These are phyloP conservation scores for Alcis repandata DNA, from an alignment of 2,888 invertebrate genomes.

Conservation along the genomic window DNA sequence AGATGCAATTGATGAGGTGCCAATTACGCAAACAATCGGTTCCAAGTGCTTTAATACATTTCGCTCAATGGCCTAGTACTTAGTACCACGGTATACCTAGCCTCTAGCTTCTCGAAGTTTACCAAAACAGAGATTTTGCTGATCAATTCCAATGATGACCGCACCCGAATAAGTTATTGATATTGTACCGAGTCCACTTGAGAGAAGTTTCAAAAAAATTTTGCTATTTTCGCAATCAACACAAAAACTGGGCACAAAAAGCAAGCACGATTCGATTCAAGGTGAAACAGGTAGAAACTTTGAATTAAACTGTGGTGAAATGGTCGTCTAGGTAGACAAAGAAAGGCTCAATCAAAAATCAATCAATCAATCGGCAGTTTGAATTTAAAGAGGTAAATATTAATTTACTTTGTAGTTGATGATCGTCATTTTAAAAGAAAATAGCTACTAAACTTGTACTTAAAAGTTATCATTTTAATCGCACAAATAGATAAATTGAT, in stretches of 20 bases:
- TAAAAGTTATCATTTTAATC: too few relatives aligned
- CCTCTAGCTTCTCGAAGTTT: too few relatives aligned
- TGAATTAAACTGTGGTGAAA: not conserved
- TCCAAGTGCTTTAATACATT: too few relatives aligned
- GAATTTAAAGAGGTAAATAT: not conserved
- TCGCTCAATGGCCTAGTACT: too few relatives aligned
- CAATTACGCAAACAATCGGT: too few relatives aligned
- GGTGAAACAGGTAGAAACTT: slow-evolving; percentile 3
- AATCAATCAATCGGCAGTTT: not conserved
- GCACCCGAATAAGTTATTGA: not conserved
- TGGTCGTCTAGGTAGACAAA: not conserved
- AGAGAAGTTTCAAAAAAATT: not conserved
- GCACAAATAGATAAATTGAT: too few relatives aligned
- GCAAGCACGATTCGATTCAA: slow-evolving; percentile 4
- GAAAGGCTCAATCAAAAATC: not conserved
- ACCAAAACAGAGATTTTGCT: too few relatives aligned
- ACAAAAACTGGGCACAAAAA: slow-evolving; percentile 1
- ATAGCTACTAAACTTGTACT: too few relatives aligned
- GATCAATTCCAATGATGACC: not conserved
- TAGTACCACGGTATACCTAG: too few relatives aligned
- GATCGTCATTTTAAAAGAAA: too few relatives aligned
- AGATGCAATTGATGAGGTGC: too few relatives aligned
- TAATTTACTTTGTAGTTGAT: too few relatives aligned
- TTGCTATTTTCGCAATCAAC: slow-evolving; percentile 7
- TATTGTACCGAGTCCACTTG: not conserved